These are phyloP conservation scores for Thelaira solivaga DNA, from an alignment of 2,888 invertebrate genomes.

Conservation along the genomic window DNA sequence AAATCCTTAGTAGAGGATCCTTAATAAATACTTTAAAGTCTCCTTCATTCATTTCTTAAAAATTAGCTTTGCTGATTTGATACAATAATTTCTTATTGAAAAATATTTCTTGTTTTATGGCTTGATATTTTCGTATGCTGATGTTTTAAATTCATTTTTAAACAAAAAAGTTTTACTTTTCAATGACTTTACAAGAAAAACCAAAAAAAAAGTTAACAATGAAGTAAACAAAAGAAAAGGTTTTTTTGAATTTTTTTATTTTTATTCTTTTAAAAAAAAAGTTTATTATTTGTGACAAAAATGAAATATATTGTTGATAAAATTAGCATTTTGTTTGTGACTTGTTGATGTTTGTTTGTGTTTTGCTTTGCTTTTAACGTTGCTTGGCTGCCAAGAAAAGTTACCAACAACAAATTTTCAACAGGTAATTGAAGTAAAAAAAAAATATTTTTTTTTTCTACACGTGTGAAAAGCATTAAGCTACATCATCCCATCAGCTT, in stretches of 20 bases:
- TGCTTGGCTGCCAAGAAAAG: neutral
- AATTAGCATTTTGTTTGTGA: conserved; percentile 47
- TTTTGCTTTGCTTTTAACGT: neutral
- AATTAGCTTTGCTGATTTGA: no score
- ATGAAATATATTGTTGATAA: neutral
- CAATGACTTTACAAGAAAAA: conserved; percentile 21
- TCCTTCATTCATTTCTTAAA: no score
- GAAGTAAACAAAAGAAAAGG: conserved; percentile 7
- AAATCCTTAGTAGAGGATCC: no score
- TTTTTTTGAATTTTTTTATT: no score
- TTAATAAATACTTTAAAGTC: no score
- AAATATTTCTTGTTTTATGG: neutral
- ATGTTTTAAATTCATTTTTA: neutral
- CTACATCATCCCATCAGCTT: no score
- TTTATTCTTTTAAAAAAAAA: neutral
- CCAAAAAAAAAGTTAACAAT: conserved; percentile 14
- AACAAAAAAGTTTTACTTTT: conserved; percentile 29
- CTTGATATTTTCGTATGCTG: neutral
- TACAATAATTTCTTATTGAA: no score
- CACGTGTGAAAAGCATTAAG: no score
- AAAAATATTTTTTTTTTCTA: no score
- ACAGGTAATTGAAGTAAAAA: no score
- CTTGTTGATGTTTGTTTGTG: conserved; percentile 22
- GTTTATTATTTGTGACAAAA: neutral
- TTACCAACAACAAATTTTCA: no score